Base-by-base conservation (phyloP, 2,888 invertebrate species). In the Lymantria dispar region DNA sequence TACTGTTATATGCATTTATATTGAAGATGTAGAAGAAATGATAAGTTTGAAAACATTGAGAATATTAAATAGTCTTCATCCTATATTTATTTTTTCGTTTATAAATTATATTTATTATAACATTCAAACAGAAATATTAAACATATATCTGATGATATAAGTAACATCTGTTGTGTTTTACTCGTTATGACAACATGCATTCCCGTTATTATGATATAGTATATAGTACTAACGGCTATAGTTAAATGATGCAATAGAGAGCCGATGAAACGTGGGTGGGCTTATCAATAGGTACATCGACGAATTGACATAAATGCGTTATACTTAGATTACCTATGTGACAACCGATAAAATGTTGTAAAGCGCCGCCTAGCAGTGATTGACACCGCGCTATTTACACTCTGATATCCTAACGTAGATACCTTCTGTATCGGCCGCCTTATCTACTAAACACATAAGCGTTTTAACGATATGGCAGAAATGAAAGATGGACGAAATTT, bases 261-360 rank as follows among this genome's bases (percentile, higher is more conserved):
- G 58, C 68, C 74, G 71, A 68, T 70, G 68, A 78, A 78, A 78
- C 83, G 85, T 87, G 87, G 87, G 88, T 89, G 88, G 87, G 82
- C 87, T 88, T 90, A 90, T 90, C 89, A 74, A 70, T 72, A 73
- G 76, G 74, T 81, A 85, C 79, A 87, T 88, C 87, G 80, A 68
- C 84, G 84, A 88, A 87, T 86, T 87, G 87, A 89, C 85, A 87
- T 84, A 88, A 90, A 89, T 87, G 88, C 85, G 88, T 87, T 87
- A 87, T 85, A 86, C 81, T 83, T 83, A 87, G 90, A 87, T 88
- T 89, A 78, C 74, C 62, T 75, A 83, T 84, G 81, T 85, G 88
- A 85, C 86, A 86, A 83, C 77, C 76, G 90, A 91, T 91, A 91
- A 86, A 80, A 83, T 80, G 83, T 85, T 89, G 84, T 84, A 84